phyloP scores from a whole-genome alignment of 2,113 vertebrate genomes.

The Calyptomena viridis region DNA sequence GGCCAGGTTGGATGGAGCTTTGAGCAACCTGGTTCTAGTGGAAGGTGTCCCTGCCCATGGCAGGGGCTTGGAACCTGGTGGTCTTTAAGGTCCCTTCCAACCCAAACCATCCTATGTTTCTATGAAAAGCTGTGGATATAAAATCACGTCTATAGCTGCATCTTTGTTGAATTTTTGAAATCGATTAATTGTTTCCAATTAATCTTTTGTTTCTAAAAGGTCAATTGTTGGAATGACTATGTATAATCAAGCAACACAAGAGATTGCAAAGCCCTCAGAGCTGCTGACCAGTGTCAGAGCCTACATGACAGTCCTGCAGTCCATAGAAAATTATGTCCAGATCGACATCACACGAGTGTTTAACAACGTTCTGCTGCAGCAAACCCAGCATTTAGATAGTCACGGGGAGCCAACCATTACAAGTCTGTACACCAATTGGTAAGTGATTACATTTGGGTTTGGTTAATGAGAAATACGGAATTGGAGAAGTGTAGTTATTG shows the following conservation, averaged over 20 bases:
- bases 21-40: background rate
- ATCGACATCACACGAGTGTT: conserved; percentile 99
- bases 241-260: conserved; percentile 99
- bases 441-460: too few species aligned
- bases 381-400: conserved; percentile 98
- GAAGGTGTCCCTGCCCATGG: background rate
- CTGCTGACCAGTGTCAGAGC: conserved; percentile 95
- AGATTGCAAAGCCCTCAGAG: conserved; percentile 98
- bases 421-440: conserved; percentile 98
- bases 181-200: background rate
- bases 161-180: background rate
- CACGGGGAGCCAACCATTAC: conserved; percentile 99
- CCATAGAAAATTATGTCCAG: conserved; percentile 98
- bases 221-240: conserved; percentile 99
- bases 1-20: background rate
- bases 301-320: conserved; percentile 98
- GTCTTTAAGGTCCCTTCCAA: background rate
- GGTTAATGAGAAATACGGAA: background rate
- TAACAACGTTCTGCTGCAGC: conserved; percentile 98
- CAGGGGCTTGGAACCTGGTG: background rate
- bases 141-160: background rate
- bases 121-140: background rate
- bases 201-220: conserved; percentile 67
- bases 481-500: background rate
- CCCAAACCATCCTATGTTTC: background rate